Conservation (phyloP, 2,797 vertebrate genomes). For the Taeniopygia guttata region DNA sequence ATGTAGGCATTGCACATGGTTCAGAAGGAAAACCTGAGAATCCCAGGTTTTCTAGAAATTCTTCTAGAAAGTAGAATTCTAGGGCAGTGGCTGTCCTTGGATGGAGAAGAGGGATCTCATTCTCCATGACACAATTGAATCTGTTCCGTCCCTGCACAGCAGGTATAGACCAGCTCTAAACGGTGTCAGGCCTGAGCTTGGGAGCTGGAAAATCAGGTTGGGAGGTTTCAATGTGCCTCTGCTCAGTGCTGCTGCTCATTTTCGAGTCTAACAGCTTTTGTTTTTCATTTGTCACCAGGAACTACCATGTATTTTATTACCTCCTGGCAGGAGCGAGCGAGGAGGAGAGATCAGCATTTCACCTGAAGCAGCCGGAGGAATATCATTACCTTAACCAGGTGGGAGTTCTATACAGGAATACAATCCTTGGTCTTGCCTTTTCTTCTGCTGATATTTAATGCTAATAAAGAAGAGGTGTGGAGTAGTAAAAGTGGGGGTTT, state of each 20-base stretch:
- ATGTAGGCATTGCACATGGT: background rate
- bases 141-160: background rate
- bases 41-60: background rate
- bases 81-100: background rate
- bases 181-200: background rate
- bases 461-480: background rate
- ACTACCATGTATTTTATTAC: slow-evolving; percentile 99
- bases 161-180: background rate
- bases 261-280: background rate
- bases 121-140: background rate
- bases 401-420: slow-evolving; percentile 28
- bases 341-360: slow-evolving; percentile 90
- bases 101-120: background rate
- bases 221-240: background rate
- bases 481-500: background rate
- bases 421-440: background rate
- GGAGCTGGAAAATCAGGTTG: background rate
- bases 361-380: slow-evolving; percentile 92
- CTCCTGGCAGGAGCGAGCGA: slow-evolving; percentile 95
- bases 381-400: slow-evolving; percentile 99
- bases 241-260: background rate
- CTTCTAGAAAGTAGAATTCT: background rate
- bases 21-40: background rate
- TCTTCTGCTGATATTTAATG: background rate
- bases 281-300: slow-evolving; percentile 77